phyloP scores from a whole-genome alignment of 2,888 invertebrate species.

The Spodoptera picta region DNA sequence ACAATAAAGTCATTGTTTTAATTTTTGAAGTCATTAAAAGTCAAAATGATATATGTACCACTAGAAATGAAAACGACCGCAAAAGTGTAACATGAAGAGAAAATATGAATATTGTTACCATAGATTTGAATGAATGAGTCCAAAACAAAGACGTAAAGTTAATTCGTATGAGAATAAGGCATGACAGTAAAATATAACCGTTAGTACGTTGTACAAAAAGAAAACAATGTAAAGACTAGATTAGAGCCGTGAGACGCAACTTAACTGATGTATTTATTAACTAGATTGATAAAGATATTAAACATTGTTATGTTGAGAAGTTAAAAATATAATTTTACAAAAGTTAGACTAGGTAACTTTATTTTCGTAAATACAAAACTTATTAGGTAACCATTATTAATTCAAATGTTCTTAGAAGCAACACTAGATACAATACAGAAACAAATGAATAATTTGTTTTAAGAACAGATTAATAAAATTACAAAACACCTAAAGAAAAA shows the following conservation, averaged over 20 bases:
- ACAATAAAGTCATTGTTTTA: conserved; percentile 51
- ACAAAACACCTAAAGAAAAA: conserved; percentile 1
- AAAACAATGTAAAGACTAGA: conserved; percentile 59
- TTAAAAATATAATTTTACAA: no score
- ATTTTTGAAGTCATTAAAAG: conserved; percentile 38
- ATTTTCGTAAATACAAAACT: no score
- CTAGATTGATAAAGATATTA: conserved; percentile 26
- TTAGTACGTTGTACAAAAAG: conserved; percentile 68
- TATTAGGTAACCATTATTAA: no score
- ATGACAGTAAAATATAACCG: conserved; percentile 60
- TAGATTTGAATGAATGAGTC: conserved; percentile 50
- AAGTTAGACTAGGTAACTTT: no score
- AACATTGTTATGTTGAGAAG: neutral
- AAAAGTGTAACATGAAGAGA: conserved; percentile 50
- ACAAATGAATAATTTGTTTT: neutral
- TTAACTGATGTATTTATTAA: conserved; percentile 48
- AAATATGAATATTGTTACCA: conserved; percentile 55
- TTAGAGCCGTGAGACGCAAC: conserved; percentile 70
- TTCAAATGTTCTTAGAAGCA: neutral
- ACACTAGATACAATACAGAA: neutral
- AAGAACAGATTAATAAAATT: neutral
- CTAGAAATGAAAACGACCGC: conserved; percentile 46
- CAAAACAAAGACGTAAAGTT: conserved; percentile 47
- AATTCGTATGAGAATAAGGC: conserved; percentile 55
- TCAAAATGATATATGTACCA: conserved; percentile 31